Evolutionary conservation across 2,113 vertebrate genomes (phyloP).

Genomic region (Grus americana): DNA sequence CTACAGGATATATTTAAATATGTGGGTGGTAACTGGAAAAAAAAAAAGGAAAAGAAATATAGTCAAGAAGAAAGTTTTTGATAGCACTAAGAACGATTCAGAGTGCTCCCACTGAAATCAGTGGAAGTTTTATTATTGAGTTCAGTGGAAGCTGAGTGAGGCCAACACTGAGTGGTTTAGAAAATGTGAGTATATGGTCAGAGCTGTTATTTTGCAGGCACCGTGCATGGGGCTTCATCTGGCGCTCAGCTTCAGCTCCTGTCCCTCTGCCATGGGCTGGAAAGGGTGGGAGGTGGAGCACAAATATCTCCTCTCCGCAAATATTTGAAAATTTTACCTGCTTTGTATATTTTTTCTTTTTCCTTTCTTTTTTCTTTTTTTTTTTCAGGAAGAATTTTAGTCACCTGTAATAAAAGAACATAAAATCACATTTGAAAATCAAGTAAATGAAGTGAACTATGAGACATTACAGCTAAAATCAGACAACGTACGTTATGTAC

Average conservation of each 20-base stretch:
- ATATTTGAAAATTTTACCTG: background rate
- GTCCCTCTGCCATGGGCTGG: fast-evolving
- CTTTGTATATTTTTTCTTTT: background rate
- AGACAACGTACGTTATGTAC: fast-evolving
- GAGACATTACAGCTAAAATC: background rate
- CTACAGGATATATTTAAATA: background rate
- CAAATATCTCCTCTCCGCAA: background rate
- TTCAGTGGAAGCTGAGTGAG: background rate
- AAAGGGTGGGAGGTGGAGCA: background rate
- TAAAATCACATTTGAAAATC: background rate
- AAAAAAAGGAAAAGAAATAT: background rate
- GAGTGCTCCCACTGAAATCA: background rate
- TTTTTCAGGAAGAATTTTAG: fast-evolving
- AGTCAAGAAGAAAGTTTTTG: background rate
- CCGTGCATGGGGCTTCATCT: fast-evolving
- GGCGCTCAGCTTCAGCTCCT: background rate
- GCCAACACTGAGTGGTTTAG: background rate
- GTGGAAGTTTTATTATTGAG: background rate
- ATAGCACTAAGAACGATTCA: background rate
- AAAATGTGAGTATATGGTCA: background rate
- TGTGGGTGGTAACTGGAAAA: background rate
- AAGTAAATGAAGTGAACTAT: background rate
- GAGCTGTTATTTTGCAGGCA: background rate
- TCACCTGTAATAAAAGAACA: background rate
- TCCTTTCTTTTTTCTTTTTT: background rate